Evolutionary conservation across 1,140 invertebrate genomes (phyloP), one percentile per base, ranked within the genome.

Genomic region (Pissodes strobi): DNA sequence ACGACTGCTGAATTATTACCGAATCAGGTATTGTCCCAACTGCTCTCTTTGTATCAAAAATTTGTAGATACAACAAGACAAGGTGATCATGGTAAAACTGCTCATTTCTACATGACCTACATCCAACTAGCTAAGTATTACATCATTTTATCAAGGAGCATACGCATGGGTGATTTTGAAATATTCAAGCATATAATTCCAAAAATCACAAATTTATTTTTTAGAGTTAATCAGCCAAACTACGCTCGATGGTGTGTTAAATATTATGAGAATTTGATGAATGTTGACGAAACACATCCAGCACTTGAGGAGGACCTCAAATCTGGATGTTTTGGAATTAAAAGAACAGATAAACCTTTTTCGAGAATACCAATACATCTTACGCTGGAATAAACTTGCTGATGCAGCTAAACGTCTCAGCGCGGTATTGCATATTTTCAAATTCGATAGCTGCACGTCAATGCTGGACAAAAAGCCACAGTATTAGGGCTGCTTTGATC

Each of bases 61-160:
- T 41, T 41, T 18, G 13, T 41, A 30, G 39, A 37, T 17, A 23
- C 56, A 30, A 68, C 64, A 15, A 43, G 38, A 5, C 10, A 69
- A 10, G 66, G 66, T 12, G n/a, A 59, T 9, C 49, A 67, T 37
- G 71, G 67, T 0, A 67, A 69, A 68, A 72, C 71, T 15, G 41
- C 67, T 5, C 67, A 71, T 23, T 74, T 45, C 66, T 76, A 68
- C 23, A 61, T 69, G 25, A 72, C 69, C 10, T 75, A 73, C 19
- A 68, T 75, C 2, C 25, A 66, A 2, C 59, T 76, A 6, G 56
- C 76, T 6, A 61, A 73, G 43, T 69, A 76, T 66, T 76, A 76
- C 48, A 37, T 72, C 22, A 67, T 64, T n/a, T 27, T 76, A 1
- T 64, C 51, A 9, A 45, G 55, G 46, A 73, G 71, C 48, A 69